Base-by-base conservation (phyloP, 2,113 vertebrate genomes). In the Dipodomys stephensi region DNA sequence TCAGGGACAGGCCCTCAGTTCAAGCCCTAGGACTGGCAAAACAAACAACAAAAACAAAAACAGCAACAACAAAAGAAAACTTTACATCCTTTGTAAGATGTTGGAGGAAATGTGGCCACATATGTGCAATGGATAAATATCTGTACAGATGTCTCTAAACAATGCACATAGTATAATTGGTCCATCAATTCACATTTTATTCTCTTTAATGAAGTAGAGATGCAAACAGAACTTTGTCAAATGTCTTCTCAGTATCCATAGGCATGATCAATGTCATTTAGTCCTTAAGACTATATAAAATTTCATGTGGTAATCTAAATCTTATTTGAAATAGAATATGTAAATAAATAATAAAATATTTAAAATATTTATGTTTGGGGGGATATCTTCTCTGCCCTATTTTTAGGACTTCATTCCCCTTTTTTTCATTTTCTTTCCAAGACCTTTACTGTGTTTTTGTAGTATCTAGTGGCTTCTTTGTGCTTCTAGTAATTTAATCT, bases 211-310 rank as follows among this genome's bases (percentile, higher is more conserved):
- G 83, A 94, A 73, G 83, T 44, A 89, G 46, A 91, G 81, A 30
- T 74, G n/a, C 32, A 91, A 69, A 60, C 9, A 73, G 23, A 87
- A 94, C 90, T 87, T 84, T 81, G 30, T 57, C 74, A 77, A 77
- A 85, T 81, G 68, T 30, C 53, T 80, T 94, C 67, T 78, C 19
- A 73, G 32, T 73, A 82, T 82, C 35, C 92, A 22, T 27, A 80
- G 60, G 57, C n/a, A 77, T 82, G 28, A 81, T 80, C 62, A 64
- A 2, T 12, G 49, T 7, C 32, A 57, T 92, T 71, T 78, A 74
- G 16, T 5, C 1, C 30, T 80, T 74, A 80, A 88, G 49, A 83
- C 30, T 80, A 67, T 76, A 53, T 83, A 83, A 84, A 84, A 53
- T 71, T 25, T 84, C 69, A 35, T 68, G 18, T 71, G 32, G 71